A percentile compares a stretch with the other conserved stretches of the same genome.
Conservation (phyloP, 2,888 invertebrate species). For the Drosophila paranaensis region DNA sequence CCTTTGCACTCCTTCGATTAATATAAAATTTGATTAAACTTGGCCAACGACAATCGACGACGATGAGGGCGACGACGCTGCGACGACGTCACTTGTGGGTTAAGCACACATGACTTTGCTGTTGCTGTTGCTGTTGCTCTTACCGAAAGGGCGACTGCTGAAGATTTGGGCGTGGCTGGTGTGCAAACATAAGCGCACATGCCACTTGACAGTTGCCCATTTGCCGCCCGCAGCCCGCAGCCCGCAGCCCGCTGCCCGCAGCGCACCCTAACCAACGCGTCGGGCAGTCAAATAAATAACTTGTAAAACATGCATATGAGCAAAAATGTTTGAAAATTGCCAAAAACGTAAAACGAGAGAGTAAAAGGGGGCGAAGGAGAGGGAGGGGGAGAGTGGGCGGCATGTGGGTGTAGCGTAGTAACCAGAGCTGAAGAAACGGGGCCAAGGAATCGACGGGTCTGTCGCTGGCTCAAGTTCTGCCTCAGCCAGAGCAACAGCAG, state of each 20-base stretch:
- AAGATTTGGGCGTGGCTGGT: conserved; percentile 55
- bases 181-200: conserved; percentile 65
- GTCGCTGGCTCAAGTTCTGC: conserved; percentile 15
- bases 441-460: conserved; percentile 49
- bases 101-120: conserved; percentile 71
- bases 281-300: conserved; percentile 78
- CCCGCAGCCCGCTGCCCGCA: conserved; percentile 10
- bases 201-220: conserved; percentile 26
- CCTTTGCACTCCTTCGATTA: conserved; percentile 79
- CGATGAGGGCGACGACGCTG: conserved; percentile 33
- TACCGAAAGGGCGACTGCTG: conserved; percentile 29
- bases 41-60: conserved; percentile 61
- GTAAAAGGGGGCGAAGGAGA: background rate
- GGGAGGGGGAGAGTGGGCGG: background rate
- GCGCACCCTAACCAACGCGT: conserved; percentile 15
- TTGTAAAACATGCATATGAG: conserved; percentile 82
- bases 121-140: background rate
- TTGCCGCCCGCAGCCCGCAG: conserved; percentile 18
- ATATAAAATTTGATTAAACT: conserved; percentile 80
- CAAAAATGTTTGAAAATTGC: conserved; percentile 79
- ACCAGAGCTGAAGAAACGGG: conserved; percentile 54
- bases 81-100: conserved; percentile 66
- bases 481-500: conserved; percentile 6
- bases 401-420: conserved; percentile 62
- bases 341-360: conserved; percentile 40